Percentiles rank a stretch among this genome's conserved stretches.
Conservation (phyloP, 2,797 vertebrate genomes). For the Distichodus sexfasciatus region DNA sequence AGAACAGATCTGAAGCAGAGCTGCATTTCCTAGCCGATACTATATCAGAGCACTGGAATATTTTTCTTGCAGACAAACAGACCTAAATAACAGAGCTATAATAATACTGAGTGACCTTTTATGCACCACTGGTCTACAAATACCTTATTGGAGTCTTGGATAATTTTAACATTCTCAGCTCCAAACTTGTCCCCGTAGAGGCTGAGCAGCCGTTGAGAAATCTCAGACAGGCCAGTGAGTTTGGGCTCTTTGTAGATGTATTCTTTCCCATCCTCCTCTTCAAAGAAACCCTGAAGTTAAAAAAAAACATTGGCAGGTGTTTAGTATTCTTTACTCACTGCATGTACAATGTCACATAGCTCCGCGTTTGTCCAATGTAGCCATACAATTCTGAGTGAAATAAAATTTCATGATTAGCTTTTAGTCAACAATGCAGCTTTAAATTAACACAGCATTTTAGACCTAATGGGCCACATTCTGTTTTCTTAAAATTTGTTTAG, state of each 20-base stretch:
- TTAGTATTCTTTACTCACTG: not conserved
- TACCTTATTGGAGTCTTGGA: constrained; percentile 98
- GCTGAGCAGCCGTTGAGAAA: constrained; percentile 88
- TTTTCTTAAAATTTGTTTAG: too few species aligned
- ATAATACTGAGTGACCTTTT: not conserved
- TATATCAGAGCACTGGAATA: too few species aligned
- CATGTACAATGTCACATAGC: not conserved
- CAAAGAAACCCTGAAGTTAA: constrained; percentile 85
- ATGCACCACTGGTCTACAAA: not conserved
- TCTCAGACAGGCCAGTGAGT: constrained; percentile 92
- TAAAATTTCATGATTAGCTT: not conserved
- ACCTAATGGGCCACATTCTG: too few species aligned
- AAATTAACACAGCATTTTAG: not conserved
- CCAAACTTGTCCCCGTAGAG: constrained; percentile 97
- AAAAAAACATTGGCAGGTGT: not conserved
- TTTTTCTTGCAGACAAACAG: not conserved
- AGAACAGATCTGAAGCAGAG: too few species aligned
- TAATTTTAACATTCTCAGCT: constrained; percentile 88
- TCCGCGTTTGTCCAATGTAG: not conserved
- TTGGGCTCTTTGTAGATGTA: constrained; percentile 99
- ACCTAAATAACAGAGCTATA: not conserved
- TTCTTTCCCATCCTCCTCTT: constrained; percentile 96
- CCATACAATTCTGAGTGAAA: too few species aligned
- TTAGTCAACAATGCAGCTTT: not conserved
- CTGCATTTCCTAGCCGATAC: too few species aligned